Conservation (phyloP, 2,888 invertebrate genomes). For the Stegana nigrithorax region DNA sequence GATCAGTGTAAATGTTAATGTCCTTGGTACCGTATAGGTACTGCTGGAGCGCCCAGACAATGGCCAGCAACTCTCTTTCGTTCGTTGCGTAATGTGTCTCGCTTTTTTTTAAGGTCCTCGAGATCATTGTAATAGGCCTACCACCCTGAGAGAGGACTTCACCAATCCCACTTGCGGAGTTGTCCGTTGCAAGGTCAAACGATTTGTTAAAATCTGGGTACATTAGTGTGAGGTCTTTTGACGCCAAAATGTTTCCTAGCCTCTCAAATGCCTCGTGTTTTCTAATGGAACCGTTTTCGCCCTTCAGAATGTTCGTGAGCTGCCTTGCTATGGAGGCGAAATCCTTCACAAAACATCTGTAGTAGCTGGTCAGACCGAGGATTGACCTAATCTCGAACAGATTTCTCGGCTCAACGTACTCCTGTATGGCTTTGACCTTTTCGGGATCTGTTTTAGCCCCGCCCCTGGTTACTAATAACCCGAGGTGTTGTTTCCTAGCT, state of each 20-base stretch:
- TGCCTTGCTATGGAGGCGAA: too few relatives aligned
- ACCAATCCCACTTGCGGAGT: background rate
- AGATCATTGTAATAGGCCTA: background rate
- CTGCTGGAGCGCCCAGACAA: too few relatives aligned
- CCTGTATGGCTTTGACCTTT: background rate
- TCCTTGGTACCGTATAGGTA: background rate
- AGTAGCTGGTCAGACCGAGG: too few relatives aligned
- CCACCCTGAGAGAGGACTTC: background rate
- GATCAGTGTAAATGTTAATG: background rate
- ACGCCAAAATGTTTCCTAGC: slow-evolving; percentile 17
- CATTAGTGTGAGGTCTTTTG: background rate
- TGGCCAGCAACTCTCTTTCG: background rate
- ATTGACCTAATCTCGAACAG: too few relatives aligned
- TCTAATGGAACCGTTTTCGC: too few relatives aligned
- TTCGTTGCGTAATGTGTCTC: too few relatives aligned
- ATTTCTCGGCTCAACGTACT: too few relatives aligned
- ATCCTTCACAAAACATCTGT: too few relatives aligned
- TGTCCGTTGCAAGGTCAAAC: background rate
- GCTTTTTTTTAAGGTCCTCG: background rate
- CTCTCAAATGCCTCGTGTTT: background rate
- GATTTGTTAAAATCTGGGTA: background rate
- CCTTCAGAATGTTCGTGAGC: too few relatives aligned
- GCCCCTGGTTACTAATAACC: too few relatives aligned
- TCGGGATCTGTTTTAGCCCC: background rate
- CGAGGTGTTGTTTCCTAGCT: too few relatives aligned